These are phyloP conservation scores for Oxyscelio sp. DNA, from an alignment of 2,888 invertebrate species.

Conservation along the genomic window DNA sequence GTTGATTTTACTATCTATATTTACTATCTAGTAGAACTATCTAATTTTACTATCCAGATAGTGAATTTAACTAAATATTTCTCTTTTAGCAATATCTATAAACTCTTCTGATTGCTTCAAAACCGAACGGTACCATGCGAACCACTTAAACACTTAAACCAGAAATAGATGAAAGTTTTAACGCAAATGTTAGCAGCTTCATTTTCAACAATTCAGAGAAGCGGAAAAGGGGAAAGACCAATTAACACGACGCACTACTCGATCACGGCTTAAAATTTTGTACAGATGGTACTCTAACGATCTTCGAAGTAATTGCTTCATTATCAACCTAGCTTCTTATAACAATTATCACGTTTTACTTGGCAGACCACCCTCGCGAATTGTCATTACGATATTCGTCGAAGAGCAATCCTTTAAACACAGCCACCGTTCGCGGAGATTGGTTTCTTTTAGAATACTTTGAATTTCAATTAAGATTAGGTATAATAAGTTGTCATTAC, in stretches of 20 bases:
- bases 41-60: too few relatives aligned
- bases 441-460: constrained; percentile 59
- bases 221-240: constrained; percentile 64
- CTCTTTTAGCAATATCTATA: too few relatives aligned
- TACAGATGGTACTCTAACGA: constrained; percentile 79
- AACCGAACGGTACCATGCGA: too few relatives aligned
- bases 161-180: too few relatives aligned
- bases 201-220: constrained; percentile 45
- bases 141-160: too few relatives aligned
- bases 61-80: too few relatives aligned
- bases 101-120: too few relatives aligned
- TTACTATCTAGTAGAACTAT: too few relatives aligned
- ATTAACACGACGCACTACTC: constrained; percentile 82
- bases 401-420: constrained; percentile 37
- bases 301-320: constrained; percentile 78
- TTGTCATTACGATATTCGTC: constrained; percentile 62
- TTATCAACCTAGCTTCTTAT: constrained; percentile 67
- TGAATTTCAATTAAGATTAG: constrained; percentile 24
- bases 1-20: too few relatives aligned
- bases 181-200: too few relatives aligned
- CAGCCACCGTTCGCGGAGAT: constrained; percentile 15
- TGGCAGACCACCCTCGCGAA: constrained; percentile 61
- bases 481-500: not conserved
- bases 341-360: constrained; percentile 64
- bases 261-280: constrained; percentile 83